Percentiles rank a stretch among this genome's conserved stretches.
phyloP scores from a whole-genome alignment of 2,797 vertebrate genomes.

The Arctocebus calabarensis region DNA sequence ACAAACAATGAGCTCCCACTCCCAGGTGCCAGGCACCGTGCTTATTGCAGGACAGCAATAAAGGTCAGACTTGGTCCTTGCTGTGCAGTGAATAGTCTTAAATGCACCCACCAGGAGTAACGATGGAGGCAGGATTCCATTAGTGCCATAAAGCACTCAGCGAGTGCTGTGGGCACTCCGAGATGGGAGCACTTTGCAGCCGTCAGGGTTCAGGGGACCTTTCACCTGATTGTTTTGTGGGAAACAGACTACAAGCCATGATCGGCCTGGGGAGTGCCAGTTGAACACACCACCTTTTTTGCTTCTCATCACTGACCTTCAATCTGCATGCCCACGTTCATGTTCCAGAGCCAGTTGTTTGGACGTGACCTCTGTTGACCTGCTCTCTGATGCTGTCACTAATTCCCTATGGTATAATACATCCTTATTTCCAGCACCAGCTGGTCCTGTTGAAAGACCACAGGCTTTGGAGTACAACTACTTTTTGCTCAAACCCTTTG shows the following conservation, averaged over 20 bases:
- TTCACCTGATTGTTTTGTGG: background rate
- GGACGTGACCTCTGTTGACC: background rate
- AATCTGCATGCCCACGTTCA: background rate
- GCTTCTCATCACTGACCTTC: background rate
- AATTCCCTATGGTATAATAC: background rate
- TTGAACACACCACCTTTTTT: background rate
- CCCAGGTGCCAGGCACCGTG: background rate
- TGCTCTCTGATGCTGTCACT: background rate
- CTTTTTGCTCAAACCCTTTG: background rate
- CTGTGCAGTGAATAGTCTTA: too few relatives aligned
- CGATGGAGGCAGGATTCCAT: background rate
- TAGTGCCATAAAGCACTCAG: rapidly evolving
- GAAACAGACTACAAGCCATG: background rate
- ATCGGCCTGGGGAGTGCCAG: background rate
- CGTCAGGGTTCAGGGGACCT: background rate
- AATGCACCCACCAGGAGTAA: background rate
- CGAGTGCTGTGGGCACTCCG: background rate
- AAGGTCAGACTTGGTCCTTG: background rate
- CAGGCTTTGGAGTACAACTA: background rate
- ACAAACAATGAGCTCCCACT: background rate
- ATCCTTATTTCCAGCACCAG: constrained; percentile 27
- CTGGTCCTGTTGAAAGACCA: background rate
- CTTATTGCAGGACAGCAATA: background rate
- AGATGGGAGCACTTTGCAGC: background rate
- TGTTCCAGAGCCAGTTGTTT: background rate